These are phyloP conservation scores for Eubasilissa regina DNA, from an alignment of 1,140 invertebrate species.

Conservation along the genomic window DNA sequence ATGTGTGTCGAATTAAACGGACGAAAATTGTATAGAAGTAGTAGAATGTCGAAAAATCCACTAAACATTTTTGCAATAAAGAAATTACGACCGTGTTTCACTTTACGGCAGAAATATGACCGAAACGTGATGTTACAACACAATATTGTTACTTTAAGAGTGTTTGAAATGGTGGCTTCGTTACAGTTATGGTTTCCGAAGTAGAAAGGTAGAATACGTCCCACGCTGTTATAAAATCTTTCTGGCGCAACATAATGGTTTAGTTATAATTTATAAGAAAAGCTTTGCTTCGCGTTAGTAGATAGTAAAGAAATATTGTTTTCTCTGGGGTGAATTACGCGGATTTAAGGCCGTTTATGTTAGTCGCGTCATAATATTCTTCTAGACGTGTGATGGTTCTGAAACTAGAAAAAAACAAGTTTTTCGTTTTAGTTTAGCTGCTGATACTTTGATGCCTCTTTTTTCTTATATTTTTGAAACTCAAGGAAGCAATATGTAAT, in stretches of 20 bases:
- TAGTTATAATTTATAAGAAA: too few species aligned
- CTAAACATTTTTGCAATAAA: constrained; percentile 23
- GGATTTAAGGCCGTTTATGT: too few species aligned
- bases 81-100: constrained; percentile 29
- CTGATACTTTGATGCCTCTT: too few species aligned
- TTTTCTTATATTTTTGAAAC: too few species aligned
- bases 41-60: constrained; percentile 15
- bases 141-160: constrained; percentile 22
- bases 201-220: background rate
- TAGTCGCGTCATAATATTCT: too few species aligned
- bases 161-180: background rate
- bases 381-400: too few species aligned
- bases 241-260: background rate
- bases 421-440: too few species aligned
- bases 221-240: background rate
- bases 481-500: too few species aligned
- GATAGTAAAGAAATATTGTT: too few species aligned
- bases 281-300: too few species aligned
- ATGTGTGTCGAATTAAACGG: constrained; percentile 21
- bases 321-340: too few species aligned
- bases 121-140: constrained; percentile 12
- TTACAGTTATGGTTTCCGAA: constrained; percentile 3
- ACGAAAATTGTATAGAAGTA: constrained; percentile 17
- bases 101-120: constrained; percentile 23
- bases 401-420: too few species aligned